Conservation (phyloP, 2,797 vertebrate species). For the Labroides dimidiatus region DNA sequence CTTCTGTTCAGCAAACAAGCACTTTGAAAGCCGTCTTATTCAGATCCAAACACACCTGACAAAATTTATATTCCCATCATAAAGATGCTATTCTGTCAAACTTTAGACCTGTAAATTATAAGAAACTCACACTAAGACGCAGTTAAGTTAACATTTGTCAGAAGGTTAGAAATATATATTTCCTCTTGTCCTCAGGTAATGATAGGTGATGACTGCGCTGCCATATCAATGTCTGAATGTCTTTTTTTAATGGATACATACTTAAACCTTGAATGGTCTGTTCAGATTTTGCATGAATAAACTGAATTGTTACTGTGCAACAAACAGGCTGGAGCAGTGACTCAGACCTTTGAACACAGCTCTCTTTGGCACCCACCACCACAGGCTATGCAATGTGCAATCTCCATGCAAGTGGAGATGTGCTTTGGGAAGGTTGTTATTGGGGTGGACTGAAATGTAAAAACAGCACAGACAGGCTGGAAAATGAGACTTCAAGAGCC, state of each 20-base stretch:
- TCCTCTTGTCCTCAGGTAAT: no score
- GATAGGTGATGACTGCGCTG: no score
- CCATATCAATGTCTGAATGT: no score
- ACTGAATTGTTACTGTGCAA: background rate
- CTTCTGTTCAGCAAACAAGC: no score
- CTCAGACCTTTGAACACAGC: background rate
- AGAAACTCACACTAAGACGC: no score
- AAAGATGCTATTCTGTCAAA: no score
- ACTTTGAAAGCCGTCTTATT: no score
- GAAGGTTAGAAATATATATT: no score
- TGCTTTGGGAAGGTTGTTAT: background rate
- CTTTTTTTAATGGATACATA: background rate
- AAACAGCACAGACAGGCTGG: conserved; percentile 6
- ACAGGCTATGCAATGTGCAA: conserved; percentile 9
- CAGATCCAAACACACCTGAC: no score
- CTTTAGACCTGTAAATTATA: no score
- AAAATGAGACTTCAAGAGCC: conserved; percentile 40
- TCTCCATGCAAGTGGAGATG: background rate
- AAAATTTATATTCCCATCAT: no score
- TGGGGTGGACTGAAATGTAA: conserved; percentile 17
- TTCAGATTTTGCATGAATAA: background rate
- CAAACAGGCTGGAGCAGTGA: background rate
- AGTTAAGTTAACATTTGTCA: no score
- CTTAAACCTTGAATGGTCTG: background rate
- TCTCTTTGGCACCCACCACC: background rate